These are phyloP conservation scores for Herminia tarsipennalis DNA, from an alignment of 2,888 invertebrate genomes.

Conservation along the genomic window DNA sequence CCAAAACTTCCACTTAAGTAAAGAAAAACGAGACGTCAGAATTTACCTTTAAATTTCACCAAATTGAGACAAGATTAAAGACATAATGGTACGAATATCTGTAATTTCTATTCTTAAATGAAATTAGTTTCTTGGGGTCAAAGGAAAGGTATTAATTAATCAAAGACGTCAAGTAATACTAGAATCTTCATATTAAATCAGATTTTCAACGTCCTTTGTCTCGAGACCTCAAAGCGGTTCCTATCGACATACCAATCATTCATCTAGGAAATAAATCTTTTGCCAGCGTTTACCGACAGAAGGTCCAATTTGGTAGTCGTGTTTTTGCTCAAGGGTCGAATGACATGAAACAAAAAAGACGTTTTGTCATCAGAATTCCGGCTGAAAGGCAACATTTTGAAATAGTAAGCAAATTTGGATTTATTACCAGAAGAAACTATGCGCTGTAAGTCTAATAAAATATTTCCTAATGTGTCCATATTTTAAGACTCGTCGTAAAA, in stretches of 20 bases:
- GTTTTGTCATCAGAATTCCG: conserved; percentile 59
- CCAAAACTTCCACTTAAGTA: no score
- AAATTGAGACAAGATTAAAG: conserved; percentile 17
- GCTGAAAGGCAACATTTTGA: conserved; percentile 53
- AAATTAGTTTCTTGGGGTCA: conserved; percentile 27
- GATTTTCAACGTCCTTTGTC: conserved; percentile 43
- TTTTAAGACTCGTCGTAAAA: neutral
- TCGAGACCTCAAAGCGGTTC: conserved; percentile 50
- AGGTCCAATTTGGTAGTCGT: conserved; percentile 58
- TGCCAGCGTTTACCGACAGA: conserved; percentile 58
- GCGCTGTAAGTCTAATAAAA: neutral
- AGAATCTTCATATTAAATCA: conserved; percentile 38
- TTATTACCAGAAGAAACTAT: neutral
- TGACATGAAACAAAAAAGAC: conserved; percentile 58
- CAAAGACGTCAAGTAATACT: conserved; percentile 32
- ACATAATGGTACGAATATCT: conserved; percentile 16
- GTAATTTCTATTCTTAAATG: conserved; percentile 17
- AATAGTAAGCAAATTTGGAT: conserved; percentile 23
- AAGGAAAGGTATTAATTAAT: conserved; percentile 37
- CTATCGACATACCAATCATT: conserved; percentile 60
- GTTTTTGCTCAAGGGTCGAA: conserved; percentile 72
- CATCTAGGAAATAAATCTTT: conserved; percentile 71
- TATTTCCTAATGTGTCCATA: neutral
- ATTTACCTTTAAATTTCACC: no score
- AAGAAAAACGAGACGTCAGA: no score